A percentile compares a stretch with the other conserved stretches of the same genome.
phyloP scores from a whole-genome alignment of 2,888 invertebrate species.

The Archips xylosteana region DNA sequence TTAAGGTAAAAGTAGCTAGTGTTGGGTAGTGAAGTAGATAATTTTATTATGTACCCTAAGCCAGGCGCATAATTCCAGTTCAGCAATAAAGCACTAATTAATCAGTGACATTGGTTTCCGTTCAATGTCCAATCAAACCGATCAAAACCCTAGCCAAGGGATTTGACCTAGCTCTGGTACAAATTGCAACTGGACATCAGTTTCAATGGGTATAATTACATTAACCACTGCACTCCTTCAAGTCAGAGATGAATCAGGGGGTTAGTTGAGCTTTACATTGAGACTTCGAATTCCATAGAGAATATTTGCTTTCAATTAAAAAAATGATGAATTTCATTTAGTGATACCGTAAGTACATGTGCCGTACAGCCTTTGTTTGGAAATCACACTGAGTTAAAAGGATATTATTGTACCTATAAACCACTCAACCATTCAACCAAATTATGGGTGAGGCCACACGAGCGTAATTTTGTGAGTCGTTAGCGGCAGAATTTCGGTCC shows the following conservation, averaged over 20 bases:
- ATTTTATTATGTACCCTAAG: no score
- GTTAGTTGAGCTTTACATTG: background rate
- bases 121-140: background rate
- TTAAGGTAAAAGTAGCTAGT: no score
- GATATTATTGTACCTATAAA: no score
- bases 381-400: no score
- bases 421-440: no score
- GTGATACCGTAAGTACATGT: no score
- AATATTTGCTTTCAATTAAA: background rate
- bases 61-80: background rate
- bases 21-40: no score
- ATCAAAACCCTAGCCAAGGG: background rate
- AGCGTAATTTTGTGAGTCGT: no score
- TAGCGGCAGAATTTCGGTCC: no score
- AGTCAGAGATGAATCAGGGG: background rate
- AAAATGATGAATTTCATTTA: no score
- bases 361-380: no score
- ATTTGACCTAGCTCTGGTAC: background rate
- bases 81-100: background rate
- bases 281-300: background rate
- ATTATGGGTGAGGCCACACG: no score
- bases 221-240: background rate
- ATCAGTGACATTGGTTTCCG: conserved; percentile 4
- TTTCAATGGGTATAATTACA: conserved; percentile 8
- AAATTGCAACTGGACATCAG: conserved; percentile 11